Conservation (phyloP, 1,140 invertebrate species). For the Panulirus ornatus region DNA sequence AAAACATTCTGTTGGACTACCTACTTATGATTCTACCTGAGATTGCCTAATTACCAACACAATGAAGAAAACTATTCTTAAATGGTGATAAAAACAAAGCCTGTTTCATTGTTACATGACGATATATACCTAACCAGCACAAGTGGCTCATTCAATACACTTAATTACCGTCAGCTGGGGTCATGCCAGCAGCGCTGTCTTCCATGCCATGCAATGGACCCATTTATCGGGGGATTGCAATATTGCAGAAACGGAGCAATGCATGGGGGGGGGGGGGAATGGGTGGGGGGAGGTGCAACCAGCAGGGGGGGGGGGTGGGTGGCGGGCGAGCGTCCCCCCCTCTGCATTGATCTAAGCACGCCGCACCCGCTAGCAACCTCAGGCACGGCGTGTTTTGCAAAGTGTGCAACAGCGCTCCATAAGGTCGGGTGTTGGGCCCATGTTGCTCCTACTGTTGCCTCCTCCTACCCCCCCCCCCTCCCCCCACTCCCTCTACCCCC, state of each 20-base stretch:
- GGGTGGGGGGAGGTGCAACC: background rate
- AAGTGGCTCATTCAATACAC: no score
- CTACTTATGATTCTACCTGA: background rate
- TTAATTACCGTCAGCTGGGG: no score
- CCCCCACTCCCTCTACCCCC: background rate
- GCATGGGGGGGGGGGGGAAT: no score
- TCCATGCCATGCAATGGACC: no score
- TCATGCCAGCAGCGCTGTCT: no score
- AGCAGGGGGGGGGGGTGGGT: no score
- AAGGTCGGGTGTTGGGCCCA: conserved; percentile 20
- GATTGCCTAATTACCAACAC: background rate
- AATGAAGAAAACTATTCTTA: background rate
- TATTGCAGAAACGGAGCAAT: background rate
- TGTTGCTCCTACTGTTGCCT: conserved; percentile 33
- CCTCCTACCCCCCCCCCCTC: background rate
- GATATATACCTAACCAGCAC: no score
- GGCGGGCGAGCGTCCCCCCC: background rate
- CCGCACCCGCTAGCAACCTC: conserved; percentile 1
- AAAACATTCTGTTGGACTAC: background rate
- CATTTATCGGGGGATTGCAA: background rate
- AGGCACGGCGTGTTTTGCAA: conserved; percentile 50
- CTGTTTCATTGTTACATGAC: no score
- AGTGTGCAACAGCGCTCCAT: conserved; percentile 19
- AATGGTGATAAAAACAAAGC: no score
- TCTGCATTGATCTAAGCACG: conserved; percentile 25